phyloP scores from a whole-genome alignment of 1,140 invertebrate genomes.

The Lucilia cuprina region DNA sequence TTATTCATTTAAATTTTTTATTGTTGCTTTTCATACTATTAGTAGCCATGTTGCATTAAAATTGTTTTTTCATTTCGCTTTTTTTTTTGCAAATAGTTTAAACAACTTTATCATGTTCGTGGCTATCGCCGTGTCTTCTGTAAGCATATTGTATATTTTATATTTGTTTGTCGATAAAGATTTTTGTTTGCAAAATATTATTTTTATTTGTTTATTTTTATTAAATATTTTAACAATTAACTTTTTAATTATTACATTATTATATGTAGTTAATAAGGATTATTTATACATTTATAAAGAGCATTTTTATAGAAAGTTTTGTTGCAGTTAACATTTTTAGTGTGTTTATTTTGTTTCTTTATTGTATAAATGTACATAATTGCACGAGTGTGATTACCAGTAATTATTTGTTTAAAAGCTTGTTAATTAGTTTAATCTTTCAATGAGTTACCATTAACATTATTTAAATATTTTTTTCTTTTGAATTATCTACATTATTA shows the following conservation, averaged over 20 bases:
- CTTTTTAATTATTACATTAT: neutral
- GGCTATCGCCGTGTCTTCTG: neutral
- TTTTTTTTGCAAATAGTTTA: neutral
- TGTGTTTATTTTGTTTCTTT: neutral
- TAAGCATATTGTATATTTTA: neutral
- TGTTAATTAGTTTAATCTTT: neutral
- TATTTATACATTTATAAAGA: neutral
- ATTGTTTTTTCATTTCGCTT: neutral
- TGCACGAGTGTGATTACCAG: neutral
- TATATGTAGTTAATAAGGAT: neutral
- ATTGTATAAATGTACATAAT: neutral
- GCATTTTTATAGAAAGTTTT: neutral
- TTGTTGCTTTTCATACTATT: neutral
- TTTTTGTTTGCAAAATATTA: neutral
- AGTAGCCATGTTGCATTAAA: too few relatives aligned
- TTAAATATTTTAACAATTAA: conserved; percentile 5
- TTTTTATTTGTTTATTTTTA: neutral
- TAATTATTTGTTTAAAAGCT: neutral
- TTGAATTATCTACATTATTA: too few relatives aligned
- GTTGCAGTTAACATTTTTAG: neutral
- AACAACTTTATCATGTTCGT: conserved; percentile 9
- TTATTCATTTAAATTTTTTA: neutral
- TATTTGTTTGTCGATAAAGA: neutral
- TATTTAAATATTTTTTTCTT: neutral
- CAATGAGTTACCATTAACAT: neutral